These are phyloP conservation scores for Ptilodon capucinus DNA, from an alignment of 2,888 invertebrate species.

Conservation along the genomic window DNA sequence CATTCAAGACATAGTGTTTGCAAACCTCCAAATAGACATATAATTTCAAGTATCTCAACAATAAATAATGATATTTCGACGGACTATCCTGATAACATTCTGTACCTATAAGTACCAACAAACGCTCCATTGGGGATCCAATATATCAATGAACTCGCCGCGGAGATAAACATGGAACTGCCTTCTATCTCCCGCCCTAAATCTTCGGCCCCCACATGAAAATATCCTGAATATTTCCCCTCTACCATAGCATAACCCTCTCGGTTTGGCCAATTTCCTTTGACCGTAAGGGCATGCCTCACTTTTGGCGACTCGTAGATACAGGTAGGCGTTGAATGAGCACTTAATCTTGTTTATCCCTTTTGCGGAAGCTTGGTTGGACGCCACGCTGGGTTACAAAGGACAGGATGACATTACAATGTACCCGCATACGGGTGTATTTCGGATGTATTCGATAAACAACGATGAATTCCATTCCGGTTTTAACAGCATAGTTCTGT, in stretches of 20 bases:
- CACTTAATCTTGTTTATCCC: conserved; percentile 62
- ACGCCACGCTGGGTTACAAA: conserved; percentile 43
- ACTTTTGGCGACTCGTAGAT: conserved; percentile 35
- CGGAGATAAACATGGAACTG: conserved; percentile 45
- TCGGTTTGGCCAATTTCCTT: conserved; percentile 50
- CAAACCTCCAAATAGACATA: conserved; percentile 6
- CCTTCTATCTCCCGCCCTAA: conserved; percentile 54
- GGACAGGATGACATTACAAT: conserved; percentile 60
- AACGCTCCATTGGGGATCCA: conserved; percentile 19
- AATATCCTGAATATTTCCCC: conserved; percentile 51
- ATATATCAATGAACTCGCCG: conserved; percentile 43
- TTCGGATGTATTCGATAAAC: conserved; percentile 50
- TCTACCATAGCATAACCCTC: conserved; percentile 38
- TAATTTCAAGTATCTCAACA: conserved; percentile 4
- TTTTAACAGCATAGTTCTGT: conserved; percentile 34
- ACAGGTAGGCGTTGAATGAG: conserved; percentile 45
- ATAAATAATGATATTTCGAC: conserved; percentile 14
- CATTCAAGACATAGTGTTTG: conserved; percentile 17
- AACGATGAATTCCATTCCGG: conserved; percentile 44
- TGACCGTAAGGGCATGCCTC: conserved; percentile 39
- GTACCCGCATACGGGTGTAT: conserved; percentile 61
- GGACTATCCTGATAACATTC: conserved; percentile 22
- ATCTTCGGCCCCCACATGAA: conserved; percentile 54
- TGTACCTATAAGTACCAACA: conserved; percentile 10
- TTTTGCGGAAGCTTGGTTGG: conserved; percentile 38